Evolutionary conservation across 2,888 invertebrate species (phyloP).

Genomic region (Leptopterna dolabrata): DNA sequence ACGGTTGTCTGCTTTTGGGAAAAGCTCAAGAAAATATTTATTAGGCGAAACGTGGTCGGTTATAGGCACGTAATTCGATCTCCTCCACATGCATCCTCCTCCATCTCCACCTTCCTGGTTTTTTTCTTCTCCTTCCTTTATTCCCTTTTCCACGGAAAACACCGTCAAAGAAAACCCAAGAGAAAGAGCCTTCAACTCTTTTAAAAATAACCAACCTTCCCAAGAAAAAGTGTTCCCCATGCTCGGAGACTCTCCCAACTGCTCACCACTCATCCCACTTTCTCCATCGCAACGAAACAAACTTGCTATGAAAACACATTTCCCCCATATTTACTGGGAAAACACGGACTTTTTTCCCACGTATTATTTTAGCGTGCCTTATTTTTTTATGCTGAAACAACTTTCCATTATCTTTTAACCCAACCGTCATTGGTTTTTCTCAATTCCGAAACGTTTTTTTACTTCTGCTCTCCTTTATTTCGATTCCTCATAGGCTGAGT

Average conservation of each 20-base stretch:
- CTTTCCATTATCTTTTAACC: constrained; percentile 36
- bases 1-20: background rate
- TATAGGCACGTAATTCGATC: constrained; percentile 41
- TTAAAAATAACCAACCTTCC: constrained; percentile 47
- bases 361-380: constrained; percentile 41
- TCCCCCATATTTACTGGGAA: constrained; percentile 26
- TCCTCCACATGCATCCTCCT: background rate
- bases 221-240: constrained; percentile 37
- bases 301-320: constrained; percentile 48
- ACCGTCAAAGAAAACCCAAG: constrained; percentile 24
- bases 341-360: constrained; percentile 18
- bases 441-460: background rate
- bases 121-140: background rate
- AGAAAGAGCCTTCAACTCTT: background rate
- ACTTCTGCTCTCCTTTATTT: background rate
- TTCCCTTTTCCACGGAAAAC: background rate
- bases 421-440: background rate
- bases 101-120: background rate
- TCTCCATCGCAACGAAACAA: constrained; percentile 33
- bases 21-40: constrained; percentile 33
- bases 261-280: constrained; percentile 21
- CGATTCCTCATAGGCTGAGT: background rate
- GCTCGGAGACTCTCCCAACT: background rate
- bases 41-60: constrained; percentile 19
- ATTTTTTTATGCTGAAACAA: constrained; percentile 29